Conservation (phyloP, 2,888 invertebrate genomes). For the Priocnemis perturbator region DNA sequence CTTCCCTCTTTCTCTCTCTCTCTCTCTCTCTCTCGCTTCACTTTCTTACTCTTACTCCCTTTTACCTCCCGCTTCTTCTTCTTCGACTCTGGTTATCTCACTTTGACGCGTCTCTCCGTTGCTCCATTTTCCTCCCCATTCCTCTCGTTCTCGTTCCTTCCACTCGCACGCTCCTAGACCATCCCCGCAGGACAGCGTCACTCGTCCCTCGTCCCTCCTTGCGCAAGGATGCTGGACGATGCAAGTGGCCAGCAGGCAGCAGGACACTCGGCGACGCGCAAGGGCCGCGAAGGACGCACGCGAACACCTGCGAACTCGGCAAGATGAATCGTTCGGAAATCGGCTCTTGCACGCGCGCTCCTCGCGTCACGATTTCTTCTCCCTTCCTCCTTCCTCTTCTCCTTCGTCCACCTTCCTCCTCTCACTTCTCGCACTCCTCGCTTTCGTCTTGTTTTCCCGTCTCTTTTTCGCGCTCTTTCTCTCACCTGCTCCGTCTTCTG, state of each 20-base stretch:
- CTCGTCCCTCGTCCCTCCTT: not conserved
- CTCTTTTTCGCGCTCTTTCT: constrained; percentile 15
- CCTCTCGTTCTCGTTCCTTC: constrained; percentile 7
- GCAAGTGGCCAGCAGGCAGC: no score
- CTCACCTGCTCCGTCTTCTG: no score
- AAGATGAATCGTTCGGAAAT: constrained; percentile 48
- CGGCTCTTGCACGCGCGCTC: constrained; percentile 23
- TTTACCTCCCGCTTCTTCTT: not conserved
- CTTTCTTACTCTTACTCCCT: not conserved
- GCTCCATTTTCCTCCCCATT: no score
- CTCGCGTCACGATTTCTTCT: constrained; percentile 13
- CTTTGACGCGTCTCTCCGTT: no score
- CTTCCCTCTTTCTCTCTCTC: not conserved
- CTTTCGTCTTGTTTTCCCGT: constrained; percentile 4
- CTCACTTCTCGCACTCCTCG: not conserved
- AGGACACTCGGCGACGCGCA: not conserved
- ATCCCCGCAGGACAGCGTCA: not conserved
- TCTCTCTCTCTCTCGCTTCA: constrained; percentile 1
- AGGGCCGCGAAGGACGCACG: constrained; percentile 42
- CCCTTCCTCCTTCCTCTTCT: constrained; percentile 5
- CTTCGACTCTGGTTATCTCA: not conserved
- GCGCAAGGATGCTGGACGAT: no score
- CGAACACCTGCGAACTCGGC: constrained; percentile 47
- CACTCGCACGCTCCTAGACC: no score
- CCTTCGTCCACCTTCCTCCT: not conserved